A percentile compares a stretch with the other conserved stretches of the same genome.
These are phyloP conservation scores for Telmatochromis sp. DNA, from an alignment of 2,113 vertebrate genomes.

Conservation along the genomic window DNA sequence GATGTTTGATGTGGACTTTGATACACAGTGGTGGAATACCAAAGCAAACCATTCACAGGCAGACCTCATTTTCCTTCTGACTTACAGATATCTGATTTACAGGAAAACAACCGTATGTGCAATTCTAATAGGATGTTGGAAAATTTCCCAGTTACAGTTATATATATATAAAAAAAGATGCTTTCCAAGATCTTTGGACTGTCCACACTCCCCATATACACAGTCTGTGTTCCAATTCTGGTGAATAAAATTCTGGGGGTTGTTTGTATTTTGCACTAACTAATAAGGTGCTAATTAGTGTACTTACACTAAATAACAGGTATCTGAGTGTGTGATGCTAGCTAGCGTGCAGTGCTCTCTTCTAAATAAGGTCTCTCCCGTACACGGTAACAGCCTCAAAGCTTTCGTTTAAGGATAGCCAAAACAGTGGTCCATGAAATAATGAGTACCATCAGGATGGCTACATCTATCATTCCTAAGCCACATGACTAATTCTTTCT, in stretches of 20 bases:
- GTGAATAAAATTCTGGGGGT: not conserved
- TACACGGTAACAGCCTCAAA: not conserved
- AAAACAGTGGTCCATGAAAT: not conserved
- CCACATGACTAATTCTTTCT: not conserved
- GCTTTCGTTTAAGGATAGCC: not conserved
- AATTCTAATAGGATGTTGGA: not conserved
- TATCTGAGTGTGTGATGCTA: not conserved
- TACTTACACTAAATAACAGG: not conserved
- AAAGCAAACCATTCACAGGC: not conserved
- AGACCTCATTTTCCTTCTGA: not conserved
- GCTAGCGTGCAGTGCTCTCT: not conserved
- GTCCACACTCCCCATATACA: not conserved
- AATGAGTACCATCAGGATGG: not conserved
- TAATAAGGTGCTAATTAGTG: not conserved
- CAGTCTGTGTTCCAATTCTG: not conserved
- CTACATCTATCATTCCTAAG: not conserved
- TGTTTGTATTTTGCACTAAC: not conserved
- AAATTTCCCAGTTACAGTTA: not conserved
- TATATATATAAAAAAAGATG: not conserved
- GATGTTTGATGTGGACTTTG: not conserved
- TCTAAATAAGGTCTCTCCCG: not conserved
- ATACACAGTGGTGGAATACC: not conserved
- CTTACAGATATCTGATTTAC: not conserved
- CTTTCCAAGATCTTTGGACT: not conserved
- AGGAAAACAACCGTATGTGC: not conserved